Percentiles rank a stretch among this genome's conserved stretches.
Conservation (phyloP, 2,113 vertebrate genomes). For the Tretioscincus oriximinensis region DNA sequence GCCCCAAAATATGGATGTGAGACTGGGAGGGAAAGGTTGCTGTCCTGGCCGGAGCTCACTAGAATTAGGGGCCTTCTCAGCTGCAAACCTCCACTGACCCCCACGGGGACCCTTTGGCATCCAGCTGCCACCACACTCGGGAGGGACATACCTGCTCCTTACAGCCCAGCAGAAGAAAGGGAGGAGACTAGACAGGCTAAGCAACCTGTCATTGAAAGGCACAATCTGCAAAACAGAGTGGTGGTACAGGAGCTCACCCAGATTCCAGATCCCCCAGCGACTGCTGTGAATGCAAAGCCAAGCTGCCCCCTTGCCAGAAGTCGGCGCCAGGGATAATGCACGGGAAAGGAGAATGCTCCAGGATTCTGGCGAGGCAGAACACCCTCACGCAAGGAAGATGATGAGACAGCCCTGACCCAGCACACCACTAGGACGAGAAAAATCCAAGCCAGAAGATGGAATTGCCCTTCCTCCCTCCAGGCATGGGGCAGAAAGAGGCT, state of each 20-base stretch:
- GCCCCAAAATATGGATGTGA: no score
- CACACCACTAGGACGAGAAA: neutral
- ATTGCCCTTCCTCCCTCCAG: neutral
- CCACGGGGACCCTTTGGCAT: no score
- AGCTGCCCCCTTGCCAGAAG: neutral
- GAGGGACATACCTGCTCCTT: neutral
- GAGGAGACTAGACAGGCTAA: no score
- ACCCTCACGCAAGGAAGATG: neutral
- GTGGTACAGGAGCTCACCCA: no score
- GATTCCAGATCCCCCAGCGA: no score
- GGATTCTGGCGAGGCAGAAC: neutral
- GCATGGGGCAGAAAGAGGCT: neutral
- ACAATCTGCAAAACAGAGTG: neutral
- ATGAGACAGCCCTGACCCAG: no score
- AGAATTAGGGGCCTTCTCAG: no score
- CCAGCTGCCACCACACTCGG: neutral
- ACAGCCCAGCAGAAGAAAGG: neutral
- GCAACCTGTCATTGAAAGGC: neutral
- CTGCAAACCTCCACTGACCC: neutral
- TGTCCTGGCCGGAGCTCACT: neutral
- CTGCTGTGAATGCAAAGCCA: neutral
- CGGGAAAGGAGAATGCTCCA: neutral
- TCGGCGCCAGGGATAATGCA: neutral
- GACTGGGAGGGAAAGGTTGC: no score
- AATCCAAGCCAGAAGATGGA: neutral